Conservation (phyloP, 64 coral and sea anemone species). For the Montipora capricornis region DNA sequence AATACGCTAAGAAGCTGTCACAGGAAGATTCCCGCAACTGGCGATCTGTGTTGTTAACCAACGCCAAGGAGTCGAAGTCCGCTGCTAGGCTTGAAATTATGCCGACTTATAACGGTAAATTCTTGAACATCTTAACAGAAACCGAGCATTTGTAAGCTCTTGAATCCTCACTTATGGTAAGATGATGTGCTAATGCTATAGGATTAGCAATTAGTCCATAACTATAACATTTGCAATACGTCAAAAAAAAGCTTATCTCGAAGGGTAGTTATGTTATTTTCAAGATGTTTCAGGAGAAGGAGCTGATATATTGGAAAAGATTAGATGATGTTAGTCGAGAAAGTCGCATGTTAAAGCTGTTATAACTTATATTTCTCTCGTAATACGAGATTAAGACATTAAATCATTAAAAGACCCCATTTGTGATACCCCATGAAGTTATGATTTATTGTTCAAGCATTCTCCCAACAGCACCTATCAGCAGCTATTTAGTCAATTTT, state of each 20-base stretch:
- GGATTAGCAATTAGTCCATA: conserved; percentile 28
- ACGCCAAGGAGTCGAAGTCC: not conserved
- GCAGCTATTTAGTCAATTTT: conserved; percentile 54
- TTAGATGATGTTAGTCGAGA: not conserved
- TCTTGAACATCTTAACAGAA: not conserved
- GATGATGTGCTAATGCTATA: conserved; percentile 37
- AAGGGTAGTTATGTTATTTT: not conserved
- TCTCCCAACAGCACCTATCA: conserved; percentile 36
- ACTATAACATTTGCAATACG: conserved; percentile 30
- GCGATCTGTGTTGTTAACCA: not conserved
- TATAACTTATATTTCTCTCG: conserved; percentile 1
- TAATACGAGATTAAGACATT: conserved; percentile 28
- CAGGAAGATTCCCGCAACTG: conserved; percentile 7
- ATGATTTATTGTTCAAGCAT: conserved; percentile 26
- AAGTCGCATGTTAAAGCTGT: conserved; percentile 8
- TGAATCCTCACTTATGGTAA: not conserved
- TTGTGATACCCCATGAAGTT: conserved; percentile 6
- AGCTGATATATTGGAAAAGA: not conserved
- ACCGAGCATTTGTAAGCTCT: not conserved
- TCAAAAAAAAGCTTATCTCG: conserved; percentile 40
- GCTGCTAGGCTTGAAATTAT: not conserved
- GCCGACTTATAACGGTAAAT: not conserved
- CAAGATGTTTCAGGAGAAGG: conserved; percentile 34
- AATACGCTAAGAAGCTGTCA: conserved; percentile 48
- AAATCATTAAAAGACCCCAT: not conserved